Evolutionary conservation across 2,113 vertebrate species (phyloP), one percentile per base, ranked within the genome.

Genomic region (Misgurnus mizolepis): DNA sequence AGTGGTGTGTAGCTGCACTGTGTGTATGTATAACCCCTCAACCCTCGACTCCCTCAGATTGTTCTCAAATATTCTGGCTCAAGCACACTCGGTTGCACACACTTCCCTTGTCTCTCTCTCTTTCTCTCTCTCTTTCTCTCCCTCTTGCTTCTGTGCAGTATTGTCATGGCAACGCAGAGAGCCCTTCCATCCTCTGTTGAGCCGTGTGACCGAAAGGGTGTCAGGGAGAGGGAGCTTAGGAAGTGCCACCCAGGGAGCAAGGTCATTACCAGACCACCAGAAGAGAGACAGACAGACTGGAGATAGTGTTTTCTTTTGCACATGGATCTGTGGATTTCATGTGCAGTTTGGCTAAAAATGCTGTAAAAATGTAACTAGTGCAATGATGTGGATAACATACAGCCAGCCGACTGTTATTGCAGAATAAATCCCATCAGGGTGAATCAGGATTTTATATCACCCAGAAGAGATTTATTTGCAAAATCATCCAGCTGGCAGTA

Each of bases 81-180:
- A 89, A 90, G 89, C 89, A 89, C 91, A 90, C 91, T 93, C 91
- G 89, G 90, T 90, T 90, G 90, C 90, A 91, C 91, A 92, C 84
- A 76, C 87, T 66, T 84, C 68, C 87, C 84, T 84, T 79, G 85
- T 67, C 60, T 67, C 82, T 80, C 75, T 76, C 77, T 79, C 41
- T 71, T 79, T 39, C 76, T 50, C 41, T 22, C 67, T 56, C 53
- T 53, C 67, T 6, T 62, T 61, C 40, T 65, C 72, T 75, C 61
- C 18, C 58, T 78, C 45, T 70, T 67, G 40, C 78, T 75, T 41
- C 61, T 67, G 39, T 92, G 90, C 89, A 81, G 89, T 89, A 93
- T 93, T 86, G 87, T 90, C 92, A 93, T 93, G 91, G 92, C 90
- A 93, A 93, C 92, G 84, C 86, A 87, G 83, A 91, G 89, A 91